Conservation (phyloP, 2,888 invertebrate species). For the Rosalia funebris region DNA sequence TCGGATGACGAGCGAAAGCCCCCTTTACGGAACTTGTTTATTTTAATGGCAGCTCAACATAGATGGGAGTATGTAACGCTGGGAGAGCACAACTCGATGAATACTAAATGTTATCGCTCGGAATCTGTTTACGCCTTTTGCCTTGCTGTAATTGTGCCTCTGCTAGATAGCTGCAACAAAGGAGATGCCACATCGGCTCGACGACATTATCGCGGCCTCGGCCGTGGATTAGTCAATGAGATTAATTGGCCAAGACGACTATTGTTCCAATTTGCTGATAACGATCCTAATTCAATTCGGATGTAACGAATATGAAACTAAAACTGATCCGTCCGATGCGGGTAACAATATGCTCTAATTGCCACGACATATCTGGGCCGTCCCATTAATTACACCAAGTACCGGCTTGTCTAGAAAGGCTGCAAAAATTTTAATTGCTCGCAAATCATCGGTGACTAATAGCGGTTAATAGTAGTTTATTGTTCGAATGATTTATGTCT, state of each 20-base stretch:
- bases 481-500: too few relatives aligned
- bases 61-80: constrained; percentile 33
- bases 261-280: constrained; percentile 45
- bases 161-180: constrained; percentile 35
- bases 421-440: not conserved
- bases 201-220: constrained; percentile 38
- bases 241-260: constrained; percentile 48
- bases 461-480: too few relatives aligned
- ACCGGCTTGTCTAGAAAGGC: not conserved
- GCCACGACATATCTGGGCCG: not conserved
- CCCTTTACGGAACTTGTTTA: constrained; percentile 54
- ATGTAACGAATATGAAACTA: constrained; percentile 27
- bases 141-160: constrained; percentile 32
- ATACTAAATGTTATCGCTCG: constrained; percentile 36
- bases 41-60: constrained; percentile 49
- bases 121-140: constrained; percentile 34
- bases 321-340: constrained; percentile 18
- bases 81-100: constrained; percentile 37
- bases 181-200: constrained; percentile 35
- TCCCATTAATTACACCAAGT: not conserved
- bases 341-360: constrained; percentile 18
- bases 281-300: constrained; percentile 24
- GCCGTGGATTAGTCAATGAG: constrained; percentile 44
- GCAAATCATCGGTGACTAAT: not conserved
- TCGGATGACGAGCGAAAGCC: constrained; percentile 49